Evolutionary conservation across 2,797 vertebrate genomes (phyloP), one percentile per base, ranked within the genome.

Genomic region (Liparis tanakae): DNA sequence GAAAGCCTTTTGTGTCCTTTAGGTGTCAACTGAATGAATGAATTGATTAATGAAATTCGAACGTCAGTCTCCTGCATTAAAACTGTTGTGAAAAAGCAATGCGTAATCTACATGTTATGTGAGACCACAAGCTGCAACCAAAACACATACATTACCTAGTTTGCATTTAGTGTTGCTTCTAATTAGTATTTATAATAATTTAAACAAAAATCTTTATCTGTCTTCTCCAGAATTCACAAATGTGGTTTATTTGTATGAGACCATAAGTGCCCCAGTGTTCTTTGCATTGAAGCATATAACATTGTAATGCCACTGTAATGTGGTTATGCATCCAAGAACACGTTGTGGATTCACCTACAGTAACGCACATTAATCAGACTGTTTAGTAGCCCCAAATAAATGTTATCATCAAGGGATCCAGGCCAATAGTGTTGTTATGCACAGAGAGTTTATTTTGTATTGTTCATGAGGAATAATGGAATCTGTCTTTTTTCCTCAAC

Each of bases 1-100:
- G 66, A 82, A n/a, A 72, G 66, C 43, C 80, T 67, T 79, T 86
- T 91, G 85, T 90, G 83, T 77, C 65, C 54, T 41, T 17, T 51
- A 72, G 64, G 75, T 84, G 72, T 56, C 71, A 71, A 71, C 37
- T 77, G 56, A 57, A 46, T 55, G 59, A 78, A 17, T 73, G 53
- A 69, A 59, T 68, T 37, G 67, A 30, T 78, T 62, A 64, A 81
- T 80, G 17, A 33, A 58, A 67, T 63, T 66, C 55, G 54, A 69
- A 43, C 36, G 15, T 67, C 44, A 43, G 34, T 37, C 30, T 80
- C 44, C 48, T 48, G 68, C 51, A 50, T 13, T 65, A 30, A 53
- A 65, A 39, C 48, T 48, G 13, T 63, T 20, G 13, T 22, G 41
- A 25, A 48, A 30, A 57, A 41, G 20, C 41, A 10, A 7, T 54